Evolutionary conservation across 2,888 invertebrate genomes (phyloP).

Genomic region (Apotomis capreana): DNA sequence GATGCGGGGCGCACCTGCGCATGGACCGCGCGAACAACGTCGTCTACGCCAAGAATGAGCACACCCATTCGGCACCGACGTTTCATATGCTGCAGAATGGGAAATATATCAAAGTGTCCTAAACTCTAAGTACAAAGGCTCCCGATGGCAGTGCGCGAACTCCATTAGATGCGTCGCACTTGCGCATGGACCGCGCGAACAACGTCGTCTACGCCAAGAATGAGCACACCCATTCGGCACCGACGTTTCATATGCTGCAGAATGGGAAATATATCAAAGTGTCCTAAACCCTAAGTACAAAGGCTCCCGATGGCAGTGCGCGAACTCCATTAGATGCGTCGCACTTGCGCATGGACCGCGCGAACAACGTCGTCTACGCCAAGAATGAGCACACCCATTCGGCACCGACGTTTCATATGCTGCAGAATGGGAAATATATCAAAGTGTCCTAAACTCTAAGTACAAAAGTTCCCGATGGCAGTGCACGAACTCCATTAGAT

Average conservation of each 20-base stretch:
- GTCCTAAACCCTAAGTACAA: not conserved
- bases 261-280: not conserved
- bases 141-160: conserved; percentile 50
- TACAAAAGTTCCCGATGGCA: conserved; percentile 47
- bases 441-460: too few relatives aligned
- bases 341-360: too few relatives aligned
- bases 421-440: too few relatives aligned
- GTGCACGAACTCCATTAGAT: too few relatives aligned
- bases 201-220: not conserved
- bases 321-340: too few relatives aligned
- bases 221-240: not conserved
- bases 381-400: too few relatives aligned
- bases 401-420: too few relatives aligned
- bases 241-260: not conserved
- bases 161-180: conserved; percentile 44
- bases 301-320: too few relatives aligned
- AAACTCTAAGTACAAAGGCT: conserved; percentile 15
- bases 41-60: not conserved
- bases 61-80: not conserved
- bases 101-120: not conserved
- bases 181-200: conserved; percentile 8
- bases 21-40: not conserved
- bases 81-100: not conserved
- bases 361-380: too few relatives aligned
- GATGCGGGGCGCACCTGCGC: conserved; percentile 43